Conservation (phyloP, 2,888 invertebrate genomes). For the Hypercompe scribonia region DNA sequence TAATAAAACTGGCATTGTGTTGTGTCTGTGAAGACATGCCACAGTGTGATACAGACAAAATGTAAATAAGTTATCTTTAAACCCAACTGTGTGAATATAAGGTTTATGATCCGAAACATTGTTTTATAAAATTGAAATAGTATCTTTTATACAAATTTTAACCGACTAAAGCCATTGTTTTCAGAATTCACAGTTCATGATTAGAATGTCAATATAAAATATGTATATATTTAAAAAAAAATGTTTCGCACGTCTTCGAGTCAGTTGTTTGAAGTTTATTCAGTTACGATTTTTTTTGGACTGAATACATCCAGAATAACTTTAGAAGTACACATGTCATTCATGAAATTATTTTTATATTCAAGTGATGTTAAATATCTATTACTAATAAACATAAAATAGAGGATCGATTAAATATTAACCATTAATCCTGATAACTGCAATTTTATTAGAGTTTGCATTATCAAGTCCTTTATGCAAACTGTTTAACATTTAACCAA, state of each 20-base stretch:
- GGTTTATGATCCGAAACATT: neutral
- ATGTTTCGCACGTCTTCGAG: too few relatives aligned
- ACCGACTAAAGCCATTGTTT: neutral
- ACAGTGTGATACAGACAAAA: neutral
- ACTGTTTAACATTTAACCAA: too few relatives aligned
- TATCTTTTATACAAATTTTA: neutral
- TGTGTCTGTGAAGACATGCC: neutral
- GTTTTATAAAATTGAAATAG: neutral
- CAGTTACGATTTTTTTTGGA: neutral
- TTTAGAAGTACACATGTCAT: neutral
- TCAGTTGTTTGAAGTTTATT: too few relatives aligned
- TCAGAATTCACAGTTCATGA: neutral
- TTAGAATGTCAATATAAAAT: too few relatives aligned
- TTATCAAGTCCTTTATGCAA: too few relatives aligned
- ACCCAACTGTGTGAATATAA: neutral
- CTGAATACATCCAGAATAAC: neutral
- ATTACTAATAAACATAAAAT: neutral
- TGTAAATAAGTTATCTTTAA: neutral
- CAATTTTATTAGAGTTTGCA: too few relatives aligned
- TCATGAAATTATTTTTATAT: neutral
- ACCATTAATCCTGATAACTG: too few relatives aligned
- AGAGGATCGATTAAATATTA: too few relatives aligned
- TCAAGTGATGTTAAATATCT: neutral
- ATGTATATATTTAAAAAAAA: too few relatives aligned
- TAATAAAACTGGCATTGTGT: constrained; percentile 8